Base-by-base conservation (phyloP, 2,797 vertebrate genomes). In the Neostethus bicornis region DNA sequence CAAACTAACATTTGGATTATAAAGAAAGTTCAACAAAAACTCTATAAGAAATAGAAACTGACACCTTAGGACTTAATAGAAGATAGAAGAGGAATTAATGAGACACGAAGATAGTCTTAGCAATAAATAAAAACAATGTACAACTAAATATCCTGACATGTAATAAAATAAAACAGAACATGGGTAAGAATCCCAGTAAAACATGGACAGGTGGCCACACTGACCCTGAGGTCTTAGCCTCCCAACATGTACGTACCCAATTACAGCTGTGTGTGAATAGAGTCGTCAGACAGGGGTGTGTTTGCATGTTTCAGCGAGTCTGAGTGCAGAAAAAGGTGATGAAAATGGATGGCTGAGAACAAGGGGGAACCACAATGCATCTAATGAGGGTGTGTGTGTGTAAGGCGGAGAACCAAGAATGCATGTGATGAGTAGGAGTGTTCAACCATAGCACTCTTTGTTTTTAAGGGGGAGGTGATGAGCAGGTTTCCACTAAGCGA, bases 221-320 rank as follows among this genome's bases (percentile, higher is more conserved):
- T 45, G 71, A 74, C 70, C 71, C 66, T 2, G 60, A 65, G 75
- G 75, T 74, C 68, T 53, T 32, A 32, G 21, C 32, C 39, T 42
- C 35, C 44, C 51, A 70, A 70, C 17, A 51, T 59, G 48, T 25
- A 51, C 23, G 32, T 43, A 64, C 47, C 59, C 61, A 70, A 74
- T 74, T 75, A 80, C 62, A 80, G 63, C 49, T 56, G 39, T 73
- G 66, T n/a, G 35, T 71, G 70, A 74, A 77, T 35, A 58, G 56
- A 55, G 46, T 1, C 29, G 32, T 3, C 29, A 70, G 31, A 61
- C 31, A 45, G 5, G 21, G 14, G 49, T n/a, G 31, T 65, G 55
- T 73, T 79, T 25, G 45, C 70, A 55, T 31, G 23, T 62, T 64
- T 59, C 29, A 56, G 41, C 31, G 43, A 49, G 24, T 35, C 45